Percentiles rank a stretch among this genome's conserved stretches.
phyloP scores from a whole-genome alignment of 2,888 invertebrate genomes.

The Neoaliturus tenellus region DNA sequence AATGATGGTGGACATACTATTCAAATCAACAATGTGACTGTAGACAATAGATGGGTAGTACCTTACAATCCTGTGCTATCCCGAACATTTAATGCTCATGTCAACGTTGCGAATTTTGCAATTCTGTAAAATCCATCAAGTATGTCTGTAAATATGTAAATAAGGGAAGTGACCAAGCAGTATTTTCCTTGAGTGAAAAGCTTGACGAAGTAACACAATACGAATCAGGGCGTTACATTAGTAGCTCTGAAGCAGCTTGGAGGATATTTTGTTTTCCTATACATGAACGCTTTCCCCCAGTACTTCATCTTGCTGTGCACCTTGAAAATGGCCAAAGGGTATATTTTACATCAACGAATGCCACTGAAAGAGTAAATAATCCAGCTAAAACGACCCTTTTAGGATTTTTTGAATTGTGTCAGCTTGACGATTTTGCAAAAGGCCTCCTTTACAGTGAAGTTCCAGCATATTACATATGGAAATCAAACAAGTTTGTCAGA shows the following conservation, averaged over 20 bases:
- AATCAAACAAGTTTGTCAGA: conserved; percentile 17
- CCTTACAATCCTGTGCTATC: conserved; percentile 60
- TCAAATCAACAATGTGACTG: conserved; percentile 9
- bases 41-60: conserved; percentile 64
- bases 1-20: conserved; percentile 28
- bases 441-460: conserved; percentile 62
- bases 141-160: conserved; percentile 67
- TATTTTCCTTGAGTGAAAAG: conserved; percentile 53
- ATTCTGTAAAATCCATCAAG: conserved; percentile 66
- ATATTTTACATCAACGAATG: conserved; percentile 37
- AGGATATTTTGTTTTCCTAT: conserved; percentile 58
- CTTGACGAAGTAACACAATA: conserved; percentile 63
- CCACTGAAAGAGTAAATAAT: conserved; percentile 17
- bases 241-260: conserved; percentile 62
- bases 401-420: conserved; percentile 35
- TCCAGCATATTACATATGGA: conserved; percentile 62
- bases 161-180: conserved; percentile 63
- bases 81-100: conserved; percentile 61
- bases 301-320: conserved; percentile 45
- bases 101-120: conserved; percentile 66
- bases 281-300: conserved; percentile 36
- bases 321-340: conserved; percentile 55
- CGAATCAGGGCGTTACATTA: conserved; percentile 63
- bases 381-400: conserved; percentile 4
- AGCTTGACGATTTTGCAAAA: conserved; percentile 57